Base-by-base conservation (phyloP, 2,797 vertebrate species). In the Cottoperca gobio region DNA sequence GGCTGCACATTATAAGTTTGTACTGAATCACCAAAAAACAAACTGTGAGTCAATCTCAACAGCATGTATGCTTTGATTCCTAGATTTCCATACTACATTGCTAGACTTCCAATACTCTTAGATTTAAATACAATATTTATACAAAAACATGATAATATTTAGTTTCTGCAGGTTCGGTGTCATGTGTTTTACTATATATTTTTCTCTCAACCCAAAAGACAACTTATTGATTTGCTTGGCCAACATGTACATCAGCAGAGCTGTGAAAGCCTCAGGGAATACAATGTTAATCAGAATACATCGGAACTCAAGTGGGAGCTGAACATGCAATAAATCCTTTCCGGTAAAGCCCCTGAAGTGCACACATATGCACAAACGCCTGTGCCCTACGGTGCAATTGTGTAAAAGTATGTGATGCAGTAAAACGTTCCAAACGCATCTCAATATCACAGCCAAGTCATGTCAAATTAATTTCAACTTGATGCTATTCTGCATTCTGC, bases 241-340 rank as follows among this genome's bases (percentile, higher is more conserved):
- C 33, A 21, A 49, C 21, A 33, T 67, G 35, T 63, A 70, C 72
- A 66, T 88, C 74, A 79, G 73, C 79, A 70, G 37, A 71, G 45
- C 70, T 53, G 46, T 48, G 43, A 75, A 83, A 82, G n/a, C 59
- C 77, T 70, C 50, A 16, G 4, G 60, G 46, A 23, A 54, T 40
- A 48, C 59, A 43, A 26, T 26, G 39, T 39, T 9, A 26, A 83
- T 87, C 83, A 77, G 81, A 84, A 64, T 50, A 70, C 42, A 62
- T 21, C 24, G 21, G 52, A 50, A 53, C 59, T 53, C 37, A 28
- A 69, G 40, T 16, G 52, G 61, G 24, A 73, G 82, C 86, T 92
- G 87, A 86, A 70, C 35, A 71, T 70, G 86, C 85, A 91, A 58
- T 74, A 42, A 66, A 83, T 62, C 60, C 55, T 37, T 12, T 6